phyloP scores from a whole-genome alignment of 2,888 invertebrate genomes.

The Catocala fraxini region DNA sequence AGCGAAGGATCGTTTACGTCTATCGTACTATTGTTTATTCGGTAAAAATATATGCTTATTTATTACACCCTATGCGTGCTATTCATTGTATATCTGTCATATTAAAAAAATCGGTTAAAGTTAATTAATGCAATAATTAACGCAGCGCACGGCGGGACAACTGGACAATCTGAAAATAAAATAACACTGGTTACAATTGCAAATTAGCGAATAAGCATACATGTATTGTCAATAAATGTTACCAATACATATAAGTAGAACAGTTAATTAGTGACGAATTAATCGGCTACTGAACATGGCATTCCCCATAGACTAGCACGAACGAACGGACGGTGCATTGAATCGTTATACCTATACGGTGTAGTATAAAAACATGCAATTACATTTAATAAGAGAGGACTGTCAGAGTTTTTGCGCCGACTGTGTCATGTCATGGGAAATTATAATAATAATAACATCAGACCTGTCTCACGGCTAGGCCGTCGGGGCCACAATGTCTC shows the following conservation, averaged over 20 bases:
- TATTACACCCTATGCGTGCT: conserved; percentile 25
- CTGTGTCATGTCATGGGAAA: no score
- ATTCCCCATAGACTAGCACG: not conserved
- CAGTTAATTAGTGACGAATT: conserved; percentile 5
- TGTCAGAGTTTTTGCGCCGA: no score
- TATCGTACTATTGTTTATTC: conserved; percentile 23
- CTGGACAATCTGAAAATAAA: conserved; percentile 54
- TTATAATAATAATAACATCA: no score
- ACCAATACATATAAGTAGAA: not conserved
- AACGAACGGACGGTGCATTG: no score
- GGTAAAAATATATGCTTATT: conserved; percentile 26
- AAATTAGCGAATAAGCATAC: conserved; percentile 26
- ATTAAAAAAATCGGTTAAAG: conserved; percentile 27
- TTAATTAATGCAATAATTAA: conserved; percentile 35
- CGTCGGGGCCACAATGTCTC: no score
- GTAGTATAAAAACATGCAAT: no score
- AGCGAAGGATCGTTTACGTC: conserved; percentile 8
- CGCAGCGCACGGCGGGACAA: conserved; percentile 30
- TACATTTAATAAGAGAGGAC: no score
- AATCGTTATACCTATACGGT: no score
- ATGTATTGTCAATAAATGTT: conserved; percentile 6
- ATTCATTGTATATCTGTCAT: conserved; percentile 5
- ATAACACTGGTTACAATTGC: conserved; percentile 25
- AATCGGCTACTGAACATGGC: not conserved
- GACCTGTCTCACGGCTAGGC: no score